Conservation (phyloP, 1,140 invertebrate genomes). For the Drosophila sturtevanti region DNA sequence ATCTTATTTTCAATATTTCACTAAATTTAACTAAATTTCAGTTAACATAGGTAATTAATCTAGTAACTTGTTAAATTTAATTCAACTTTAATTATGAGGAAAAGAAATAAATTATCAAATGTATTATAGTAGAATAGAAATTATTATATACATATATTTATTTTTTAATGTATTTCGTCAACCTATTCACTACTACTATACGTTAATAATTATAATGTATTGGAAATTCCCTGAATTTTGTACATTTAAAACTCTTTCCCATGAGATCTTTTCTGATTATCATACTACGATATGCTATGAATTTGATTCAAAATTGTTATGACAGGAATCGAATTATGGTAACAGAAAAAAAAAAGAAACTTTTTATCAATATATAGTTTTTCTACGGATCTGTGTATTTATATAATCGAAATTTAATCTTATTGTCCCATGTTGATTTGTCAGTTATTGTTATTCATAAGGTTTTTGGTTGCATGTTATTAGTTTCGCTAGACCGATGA, state of each 20-base stretch:
- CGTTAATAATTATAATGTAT: no score
- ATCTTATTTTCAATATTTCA: no score
- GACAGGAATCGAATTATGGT: neutral
- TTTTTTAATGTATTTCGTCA: no score
- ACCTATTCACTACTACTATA: no score
- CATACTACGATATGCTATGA: neutral
- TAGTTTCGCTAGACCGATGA: conserved; percentile 7
- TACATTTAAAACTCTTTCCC: neutral
- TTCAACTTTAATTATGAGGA: no score
- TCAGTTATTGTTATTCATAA: conserved; percentile 13
- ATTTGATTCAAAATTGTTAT: neutral
- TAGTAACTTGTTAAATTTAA: no score
- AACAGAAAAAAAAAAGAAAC: neutral
- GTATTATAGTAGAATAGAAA: no score
- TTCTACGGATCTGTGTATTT: neutral
- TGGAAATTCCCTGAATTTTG: neutral
- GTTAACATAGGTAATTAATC: no score
- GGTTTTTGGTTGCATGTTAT: conserved; percentile 13
- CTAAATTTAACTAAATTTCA: no score
- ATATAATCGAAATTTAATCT: neutral
- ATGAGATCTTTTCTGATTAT: neutral
- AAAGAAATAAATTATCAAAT: no score
- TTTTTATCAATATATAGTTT: neutral
- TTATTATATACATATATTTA: no score
- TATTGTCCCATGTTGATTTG: conserved; percentile 3